Conservation (phyloP, 2,797 vertebrate species). For the Amblyopsis hoosieri region DNA sequence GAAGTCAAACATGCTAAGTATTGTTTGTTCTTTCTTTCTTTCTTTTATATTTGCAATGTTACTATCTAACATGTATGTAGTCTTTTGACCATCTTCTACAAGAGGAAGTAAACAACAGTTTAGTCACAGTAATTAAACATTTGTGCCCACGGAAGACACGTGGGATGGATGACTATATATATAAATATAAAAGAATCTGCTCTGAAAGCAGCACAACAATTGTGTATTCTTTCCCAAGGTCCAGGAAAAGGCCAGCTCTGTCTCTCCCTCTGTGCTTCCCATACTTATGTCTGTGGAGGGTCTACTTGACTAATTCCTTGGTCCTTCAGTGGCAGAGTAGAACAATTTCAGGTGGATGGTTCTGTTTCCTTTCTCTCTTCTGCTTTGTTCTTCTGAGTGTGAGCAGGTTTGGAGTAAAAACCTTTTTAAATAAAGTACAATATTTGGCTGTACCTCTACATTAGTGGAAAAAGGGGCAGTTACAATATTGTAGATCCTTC, state of each 20-base stretch:
- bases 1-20: no score
- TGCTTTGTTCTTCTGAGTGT: no score
- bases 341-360: no score
- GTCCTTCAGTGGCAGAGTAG: background rate
- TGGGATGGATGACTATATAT: slow-evolving; percentile 32
- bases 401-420: no score
- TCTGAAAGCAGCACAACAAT: slow-evolving; percentile 37
- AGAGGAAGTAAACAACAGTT: slow-evolving; percentile 42
- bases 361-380: no score
- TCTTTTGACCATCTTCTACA: no score
- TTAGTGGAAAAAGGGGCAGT: no score
- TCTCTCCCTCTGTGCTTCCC: slow-evolving; percentile 57
- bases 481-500: no score
- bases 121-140: slow-evolving; percentile 49
- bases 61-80: background rate
- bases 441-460: no score
- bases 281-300: slow-evolving; percentile 58
- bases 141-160: slow-evolving; percentile 43
- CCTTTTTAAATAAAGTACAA: no score
- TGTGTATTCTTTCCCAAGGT: slow-evolving; percentile 35
- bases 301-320: slow-evolving; percentile 33
- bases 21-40: background rate
- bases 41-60: background rate
- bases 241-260: slow-evolving; percentile 51
- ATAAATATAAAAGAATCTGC: no score